Evolutionary conservation across 2,113 vertebrate genomes (phyloP), one percentile per base, ranked within the genome.

Genomic region (Pelusios castaneus): DNA sequence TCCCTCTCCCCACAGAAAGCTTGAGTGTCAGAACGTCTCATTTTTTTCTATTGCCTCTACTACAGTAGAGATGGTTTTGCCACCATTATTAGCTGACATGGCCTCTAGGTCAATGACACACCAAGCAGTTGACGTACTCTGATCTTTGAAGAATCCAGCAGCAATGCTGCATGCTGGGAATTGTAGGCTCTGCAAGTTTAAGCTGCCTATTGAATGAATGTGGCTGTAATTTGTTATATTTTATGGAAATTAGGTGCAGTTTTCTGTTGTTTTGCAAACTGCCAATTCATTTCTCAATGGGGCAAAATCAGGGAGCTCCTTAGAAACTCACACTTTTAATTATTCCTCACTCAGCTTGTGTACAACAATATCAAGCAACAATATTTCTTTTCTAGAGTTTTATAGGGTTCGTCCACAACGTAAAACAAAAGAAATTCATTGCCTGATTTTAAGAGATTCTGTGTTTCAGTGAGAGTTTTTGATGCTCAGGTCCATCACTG

Each of bases 261-360:
- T 76, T 87, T 93, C 82, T 89, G 63, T 92, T 45, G 91, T 93
- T 75, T 52, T 75, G 49, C 34, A 76, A 78, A 55, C 92, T 1
- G 91, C 49, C 56, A 95, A 93, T 55, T 89, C 85, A 93, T 63
- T 63, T 95, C 85, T 92, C 67, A 91, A 80, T 45, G 91, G 43
- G 90, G 80, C 78, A 84, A 95, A 96, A 86, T 91, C 67, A 82
- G 89, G 80, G 92, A 92, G 76, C 29, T 5, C 54, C n/a, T 79
- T 84, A 80, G 63, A 70, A 19, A 70, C n/a, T 41, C 11, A 31
- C 10, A 31, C 24, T 56, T 43, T 91, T 51, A 95, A 91, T 70
- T 77, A 80, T 11, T 80, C 21, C 34, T 10, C 31, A 75, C 91
- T 17, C 19, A 14, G 13, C 89, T 89, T 92, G 43, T 77, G 8